These are phyloP conservation scores for Urechis unicinctus DNA, from an alignment of 2,888 invertebrate genomes.

Conservation along the genomic window DNA sequence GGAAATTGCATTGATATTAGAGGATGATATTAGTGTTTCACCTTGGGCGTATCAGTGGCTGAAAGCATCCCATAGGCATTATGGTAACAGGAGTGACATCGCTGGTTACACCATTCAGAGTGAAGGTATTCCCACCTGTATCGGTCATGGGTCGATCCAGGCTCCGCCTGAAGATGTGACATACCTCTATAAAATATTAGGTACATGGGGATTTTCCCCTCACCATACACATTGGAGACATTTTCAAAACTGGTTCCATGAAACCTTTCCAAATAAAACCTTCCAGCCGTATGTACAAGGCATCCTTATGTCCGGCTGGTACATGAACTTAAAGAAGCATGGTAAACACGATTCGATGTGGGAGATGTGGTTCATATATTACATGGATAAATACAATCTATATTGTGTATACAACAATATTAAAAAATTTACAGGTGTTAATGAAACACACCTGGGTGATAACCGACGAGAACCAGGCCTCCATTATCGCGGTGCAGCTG, in stretches of 20 bases:
- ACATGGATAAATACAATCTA: constrained; percentile 5
- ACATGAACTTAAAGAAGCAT: constrained; percentile 6
- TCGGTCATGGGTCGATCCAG: not conserved
- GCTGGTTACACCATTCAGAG: constrained; percentile 15
- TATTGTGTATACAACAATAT: constrained; percentile 14
- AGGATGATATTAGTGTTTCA: constrained; percentile 31
- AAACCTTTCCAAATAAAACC: constrained; percentile 1
- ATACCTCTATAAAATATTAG: constrained; percentile 15
- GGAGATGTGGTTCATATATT: constrained; percentile 22
- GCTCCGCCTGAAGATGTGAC: constrained; percentile 8
- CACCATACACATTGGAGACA: constrained; percentile 13
- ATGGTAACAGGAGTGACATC: constrained; percentile 3
- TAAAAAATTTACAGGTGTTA: not conserved
- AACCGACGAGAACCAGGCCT: constrained; percentile 9
- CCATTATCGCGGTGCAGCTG: constrained; percentile 1
- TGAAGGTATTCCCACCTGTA: constrained; percentile 2
- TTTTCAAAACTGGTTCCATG: constrained; percentile 18
- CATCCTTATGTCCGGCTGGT: constrained; percentile 17
- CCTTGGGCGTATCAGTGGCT: constrained; percentile 17
- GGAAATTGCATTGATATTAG: constrained; percentile 32
- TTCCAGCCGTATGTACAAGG: constrained; percentile 17
- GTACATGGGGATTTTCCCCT: constrained; percentile 22
- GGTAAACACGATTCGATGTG: constrained; percentile 13
- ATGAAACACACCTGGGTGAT: not conserved
- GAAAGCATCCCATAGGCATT: constrained; percentile 3